Evolutionary conservation across 2,797 vertebrate genomes (phyloP).

Genomic region (Acestrorhynchus altus): DNA sequence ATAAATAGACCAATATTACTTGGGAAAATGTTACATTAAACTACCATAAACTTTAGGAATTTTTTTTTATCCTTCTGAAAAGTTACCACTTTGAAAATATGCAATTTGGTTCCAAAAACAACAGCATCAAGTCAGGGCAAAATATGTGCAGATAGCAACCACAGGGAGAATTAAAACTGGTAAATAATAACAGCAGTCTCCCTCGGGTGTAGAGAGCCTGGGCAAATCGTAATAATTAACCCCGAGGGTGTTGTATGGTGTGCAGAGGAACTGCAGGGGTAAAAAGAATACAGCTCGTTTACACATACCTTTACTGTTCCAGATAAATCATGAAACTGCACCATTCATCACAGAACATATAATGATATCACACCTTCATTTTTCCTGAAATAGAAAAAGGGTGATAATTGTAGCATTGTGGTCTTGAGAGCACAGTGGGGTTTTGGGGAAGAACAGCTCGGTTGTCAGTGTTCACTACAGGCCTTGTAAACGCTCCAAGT

Average conservation of each 20-base stretch:
- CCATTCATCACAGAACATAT: background rate
- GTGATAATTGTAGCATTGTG: constrained; percentile 21
- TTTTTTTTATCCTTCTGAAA: too few species aligned
- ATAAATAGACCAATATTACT: too few species aligned
- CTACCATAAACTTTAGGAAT: too few species aligned
- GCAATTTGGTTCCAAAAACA: background rate
- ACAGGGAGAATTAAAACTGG: constrained; percentile 70
- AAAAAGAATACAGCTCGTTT: constrained; percentile 74
- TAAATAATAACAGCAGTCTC: constrained; percentile 79
- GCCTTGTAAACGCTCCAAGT: constrained; percentile 82
- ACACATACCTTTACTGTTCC: constrained; percentile 78
- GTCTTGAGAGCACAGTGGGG: constrained; percentile 56
- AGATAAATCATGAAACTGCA: constrained; percentile 5
- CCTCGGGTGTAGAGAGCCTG: constrained; percentile 71
- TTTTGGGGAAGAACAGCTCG: constrained; percentile 75
- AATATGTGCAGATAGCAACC: constrained; percentile 17
- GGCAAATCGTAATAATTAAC: constrained; percentile 81
- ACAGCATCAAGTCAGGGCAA: background rate
- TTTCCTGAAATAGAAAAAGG: background rate
- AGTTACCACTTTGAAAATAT: background rate
- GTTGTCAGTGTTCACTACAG: constrained; percentile 81
- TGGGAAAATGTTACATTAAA: too few species aligned
- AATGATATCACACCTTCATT: background rate
- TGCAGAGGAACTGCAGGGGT: constrained; percentile 73
- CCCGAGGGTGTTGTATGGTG: constrained; percentile 76